Conservation (phyloP, 2,113 vertebrate species). For the Poicephalus gulielmi region DNA sequence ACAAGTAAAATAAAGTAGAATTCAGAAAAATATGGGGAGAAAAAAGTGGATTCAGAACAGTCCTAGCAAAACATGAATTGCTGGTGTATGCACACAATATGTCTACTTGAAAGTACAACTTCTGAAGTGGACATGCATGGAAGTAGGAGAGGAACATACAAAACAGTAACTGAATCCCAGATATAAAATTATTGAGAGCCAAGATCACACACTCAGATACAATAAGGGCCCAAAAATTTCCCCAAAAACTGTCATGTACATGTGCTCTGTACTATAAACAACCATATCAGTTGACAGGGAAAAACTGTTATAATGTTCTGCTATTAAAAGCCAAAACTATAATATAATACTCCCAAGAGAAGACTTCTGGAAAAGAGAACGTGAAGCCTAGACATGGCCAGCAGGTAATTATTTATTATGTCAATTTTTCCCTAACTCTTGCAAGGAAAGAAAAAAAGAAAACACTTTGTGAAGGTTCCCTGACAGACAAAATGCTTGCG, state of each 20-base stretch:
- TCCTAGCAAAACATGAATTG: not conserved
- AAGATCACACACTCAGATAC: not conserved
- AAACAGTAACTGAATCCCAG: not conserved
- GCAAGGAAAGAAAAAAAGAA: not conserved
- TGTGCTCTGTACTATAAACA: not conserved
- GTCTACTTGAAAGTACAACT: not conserved
- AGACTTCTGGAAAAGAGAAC: not conserved
- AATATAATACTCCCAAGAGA: not conserved
- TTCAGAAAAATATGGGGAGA: not conserved
- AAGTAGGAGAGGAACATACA: not conserved
- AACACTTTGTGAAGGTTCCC: not conserved
- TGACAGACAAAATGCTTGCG: not conserved
- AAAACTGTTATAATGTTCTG: not conserved
- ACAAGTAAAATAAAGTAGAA: not conserved
- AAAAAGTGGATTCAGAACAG: not conserved
- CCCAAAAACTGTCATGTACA: not conserved
- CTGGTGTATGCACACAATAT: not conserved
- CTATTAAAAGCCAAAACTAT: conserved; percentile 1
- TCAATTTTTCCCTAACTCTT: not conserved
- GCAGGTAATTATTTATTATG: conserved; percentile 6
- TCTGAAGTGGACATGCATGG: not conserved
- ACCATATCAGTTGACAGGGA: not conserved
- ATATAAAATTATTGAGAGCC: not conserved
- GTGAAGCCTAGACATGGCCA: not conserved
- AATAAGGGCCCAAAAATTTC: not conserved